phyloP scores from a whole-genome alignment of 2,797 vertebrate genomes.

The Semotilus atromaculatus region DNA sequence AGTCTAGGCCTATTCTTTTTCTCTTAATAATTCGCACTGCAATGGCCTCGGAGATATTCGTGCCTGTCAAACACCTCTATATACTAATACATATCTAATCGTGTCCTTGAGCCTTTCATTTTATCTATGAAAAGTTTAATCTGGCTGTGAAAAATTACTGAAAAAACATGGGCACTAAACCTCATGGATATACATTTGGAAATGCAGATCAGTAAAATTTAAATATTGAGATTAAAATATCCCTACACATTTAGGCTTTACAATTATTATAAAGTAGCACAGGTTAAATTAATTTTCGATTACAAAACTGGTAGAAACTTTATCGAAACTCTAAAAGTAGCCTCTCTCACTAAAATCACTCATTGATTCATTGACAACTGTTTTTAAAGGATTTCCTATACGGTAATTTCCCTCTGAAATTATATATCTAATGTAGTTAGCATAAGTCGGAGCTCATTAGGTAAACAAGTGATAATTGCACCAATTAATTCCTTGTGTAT shows the following conservation, averaged over 20 bases:
- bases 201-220: background rate
- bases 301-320: background rate
- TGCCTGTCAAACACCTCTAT: conserved; percentile 75
- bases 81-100: conserved; percentile 97
- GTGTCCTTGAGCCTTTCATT: conserved; percentile 86
- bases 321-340: background rate
- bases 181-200: background rate
- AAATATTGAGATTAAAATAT: background rate
- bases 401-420: conserved; percentile 77
- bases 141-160: conserved; percentile 74
- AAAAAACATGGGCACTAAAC: background rate
- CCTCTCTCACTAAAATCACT: background rate
- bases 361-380: conserved; percentile 66
- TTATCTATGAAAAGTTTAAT: conserved; percentile 87
- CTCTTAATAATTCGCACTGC: conserved; percentile 77
- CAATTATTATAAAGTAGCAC: background rate
- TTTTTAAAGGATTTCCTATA: conserved; percentile 72
- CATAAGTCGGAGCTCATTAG: conserved; percentile 91
- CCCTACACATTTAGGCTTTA: background rate
- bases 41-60: conserved; percentile 79
- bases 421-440: conserved; percentile 84
- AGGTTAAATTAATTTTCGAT: background rate
- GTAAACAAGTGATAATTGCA: conserved; percentile 91
- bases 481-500: conserved; percentile 96
- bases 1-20: conserved; percentile 58